phyloP scores from a whole-genome alignment of 2,113 vertebrate genomes.

The Motacilla tschutschensis region DNA sequence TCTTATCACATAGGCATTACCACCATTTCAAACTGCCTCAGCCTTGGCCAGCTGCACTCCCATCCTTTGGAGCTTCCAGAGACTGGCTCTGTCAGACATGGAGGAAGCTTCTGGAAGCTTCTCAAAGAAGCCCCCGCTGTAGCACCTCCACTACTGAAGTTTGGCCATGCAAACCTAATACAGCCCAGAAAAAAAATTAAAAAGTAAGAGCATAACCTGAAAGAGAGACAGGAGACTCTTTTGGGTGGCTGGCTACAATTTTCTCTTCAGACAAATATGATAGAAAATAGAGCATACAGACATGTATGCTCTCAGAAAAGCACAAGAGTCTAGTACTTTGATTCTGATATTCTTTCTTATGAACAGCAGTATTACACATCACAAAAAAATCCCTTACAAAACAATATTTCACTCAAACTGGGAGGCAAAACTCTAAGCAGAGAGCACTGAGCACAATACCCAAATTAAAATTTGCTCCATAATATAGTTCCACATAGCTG shows the following conservation, averaged over 20 bases:
- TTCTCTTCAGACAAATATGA: background rate
- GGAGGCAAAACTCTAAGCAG: background rate
- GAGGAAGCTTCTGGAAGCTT: background rate
- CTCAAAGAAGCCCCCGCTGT: background rate
- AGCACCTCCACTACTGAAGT: background rate
- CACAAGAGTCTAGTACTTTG: background rate
- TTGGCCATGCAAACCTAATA: background rate
- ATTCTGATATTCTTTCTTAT: background rate
- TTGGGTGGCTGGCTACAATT: background rate
- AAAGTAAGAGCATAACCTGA: background rate
- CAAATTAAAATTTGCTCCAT: background rate
- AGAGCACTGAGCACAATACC: background rate
- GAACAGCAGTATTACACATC: background rate
- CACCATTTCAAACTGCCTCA: background rate
- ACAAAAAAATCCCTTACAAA: background rate
- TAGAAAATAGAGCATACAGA: background rate
- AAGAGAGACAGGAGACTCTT: background rate
- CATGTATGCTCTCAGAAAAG: background rate
- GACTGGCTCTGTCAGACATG: background rate
- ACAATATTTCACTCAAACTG: background rate
- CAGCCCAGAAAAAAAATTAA: no score
- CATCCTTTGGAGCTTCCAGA: background rate
- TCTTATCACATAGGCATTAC: background rate
- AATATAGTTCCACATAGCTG: background rate
- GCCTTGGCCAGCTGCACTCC: background rate